Evolutionary conservation across 2,888 invertebrate species (phyloP).

Genomic region (Acheta domesticus): DNA sequence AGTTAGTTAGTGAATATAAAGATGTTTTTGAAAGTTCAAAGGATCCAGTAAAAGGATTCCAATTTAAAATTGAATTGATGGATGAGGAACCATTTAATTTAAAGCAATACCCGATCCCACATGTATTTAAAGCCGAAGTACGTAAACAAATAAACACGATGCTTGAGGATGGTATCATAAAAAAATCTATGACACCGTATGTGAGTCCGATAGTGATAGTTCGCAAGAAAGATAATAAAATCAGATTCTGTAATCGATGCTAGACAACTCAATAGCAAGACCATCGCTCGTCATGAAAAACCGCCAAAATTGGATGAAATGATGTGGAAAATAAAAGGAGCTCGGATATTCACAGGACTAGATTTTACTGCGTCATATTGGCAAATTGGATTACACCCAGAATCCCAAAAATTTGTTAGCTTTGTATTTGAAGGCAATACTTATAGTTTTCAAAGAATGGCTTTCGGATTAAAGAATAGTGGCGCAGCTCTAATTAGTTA

Average conservation of each 20-base stretch:
- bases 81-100: too few relatives aligned
- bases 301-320: not conserved
- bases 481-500: not conserved
- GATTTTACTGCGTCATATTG: not conserved
- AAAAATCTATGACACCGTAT: too few relatives aligned
- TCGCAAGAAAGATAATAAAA: too few relatives aligned
- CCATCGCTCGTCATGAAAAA: not conserved
- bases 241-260: not conserved
- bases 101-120: too few relatives aligned
- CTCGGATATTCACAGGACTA: not conserved
- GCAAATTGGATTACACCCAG: not conserved
- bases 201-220: too few relatives aligned
- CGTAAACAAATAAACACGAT: too few relatives aligned
- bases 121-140: too few relatives aligned
- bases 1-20: too few relatives aligned
- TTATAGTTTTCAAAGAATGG: not conserved
- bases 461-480: not conserved
- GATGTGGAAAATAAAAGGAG: not conserved
- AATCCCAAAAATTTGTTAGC: not conserved
- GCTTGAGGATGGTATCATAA: too few relatives aligned
- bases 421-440: not conserved
- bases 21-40: too few relatives aligned
- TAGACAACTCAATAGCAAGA: not conserved
- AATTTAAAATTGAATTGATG: too few relatives aligned
- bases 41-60: too few relatives aligned